phyloP scores from a whole-genome alignment of 2,113 vertebrate species.

The Sporophila hypoxantha region DNA sequence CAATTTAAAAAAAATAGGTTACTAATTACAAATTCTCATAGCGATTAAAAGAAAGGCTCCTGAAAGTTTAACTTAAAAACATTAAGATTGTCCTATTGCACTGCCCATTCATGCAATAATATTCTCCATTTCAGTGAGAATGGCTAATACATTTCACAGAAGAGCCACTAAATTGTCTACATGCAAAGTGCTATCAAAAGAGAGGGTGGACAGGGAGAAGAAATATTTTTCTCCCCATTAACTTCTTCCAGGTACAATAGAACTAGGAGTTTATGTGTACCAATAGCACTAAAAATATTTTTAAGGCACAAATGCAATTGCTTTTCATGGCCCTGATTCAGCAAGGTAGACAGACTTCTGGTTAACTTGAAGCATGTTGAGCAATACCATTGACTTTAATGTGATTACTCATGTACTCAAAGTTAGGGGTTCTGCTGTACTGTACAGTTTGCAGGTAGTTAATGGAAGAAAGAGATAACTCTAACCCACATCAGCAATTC shows the following conservation, averaged over 20 bases:
- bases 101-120: background rate
- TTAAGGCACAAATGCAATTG: background rate
- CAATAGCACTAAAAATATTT: constrained; percentile 17
- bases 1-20: background rate
- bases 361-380: background rate
- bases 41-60: background rate
- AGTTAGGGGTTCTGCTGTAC: background rate
- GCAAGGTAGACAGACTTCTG: constrained; percentile 4
- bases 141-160: background rate
- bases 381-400: background rate
- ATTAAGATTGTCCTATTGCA: background rate
- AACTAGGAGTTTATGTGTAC: constrained; percentile 1
- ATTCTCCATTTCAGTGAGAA: background rate
- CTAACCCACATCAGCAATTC: background rate
- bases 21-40: background rate
- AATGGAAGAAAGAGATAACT: background rate
- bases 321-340: constrained; percentile 20
- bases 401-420: background rate
- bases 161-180: background rate
- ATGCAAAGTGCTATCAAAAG: background rate
- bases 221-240: constrained; percentile 23
- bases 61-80: background rate
- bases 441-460: background rate
- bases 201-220: background rate
- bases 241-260: constrained; percentile 13